Percentiles rank a stretch among this genome's conserved stretches.
Evolutionary conservation across 1,140 invertebrate species (phyloP).

Genomic region (Eubasilissa regina): DNA sequence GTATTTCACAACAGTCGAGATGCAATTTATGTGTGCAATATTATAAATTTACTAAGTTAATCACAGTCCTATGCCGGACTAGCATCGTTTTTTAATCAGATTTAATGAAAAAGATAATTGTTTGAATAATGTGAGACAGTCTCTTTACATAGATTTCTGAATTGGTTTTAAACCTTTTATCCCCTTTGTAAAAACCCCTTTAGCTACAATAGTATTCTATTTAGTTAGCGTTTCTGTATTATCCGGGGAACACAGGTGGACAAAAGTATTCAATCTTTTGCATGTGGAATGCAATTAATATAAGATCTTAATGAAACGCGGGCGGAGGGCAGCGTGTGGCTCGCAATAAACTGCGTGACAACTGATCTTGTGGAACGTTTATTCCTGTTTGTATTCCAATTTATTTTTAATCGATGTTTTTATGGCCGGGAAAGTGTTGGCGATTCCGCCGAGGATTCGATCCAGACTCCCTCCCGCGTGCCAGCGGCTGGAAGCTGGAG

Average conservation of each 20-base stretch:
- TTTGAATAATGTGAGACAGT: no score
- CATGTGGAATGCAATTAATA: constrained; percentile 59
- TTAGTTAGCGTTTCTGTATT: not conserved
- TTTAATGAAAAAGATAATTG: not conserved
- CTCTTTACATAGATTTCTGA: no score
- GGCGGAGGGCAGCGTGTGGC: constrained; percentile 41
- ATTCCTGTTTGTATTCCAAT: constrained; percentile 49
- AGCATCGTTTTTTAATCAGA: not conserved
- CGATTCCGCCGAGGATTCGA: constrained; percentile 6
- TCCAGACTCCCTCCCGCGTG: no score
- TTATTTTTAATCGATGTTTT: constrained; percentile 48
- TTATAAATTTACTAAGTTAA: no score
- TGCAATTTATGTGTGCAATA: no score
- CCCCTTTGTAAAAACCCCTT: no score
- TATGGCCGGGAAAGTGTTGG: constrained; percentile 28
- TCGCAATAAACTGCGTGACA: constrained; percentile 51
- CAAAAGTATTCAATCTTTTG: constrained; percentile 27
- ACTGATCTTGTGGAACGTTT: constrained; percentile 47
- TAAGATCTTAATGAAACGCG: constrained; percentile 57
- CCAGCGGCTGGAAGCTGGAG: no score
- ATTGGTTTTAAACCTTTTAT: no score
- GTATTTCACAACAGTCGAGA: no score
- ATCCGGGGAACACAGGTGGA: constrained; percentile 34
- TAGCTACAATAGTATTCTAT: not conserved
- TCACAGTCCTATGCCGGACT: no score